Evolutionary conservation across 2,797 vertebrate genomes (phyloP).

Genomic region (Platyrinchus mystaceus): DNA sequence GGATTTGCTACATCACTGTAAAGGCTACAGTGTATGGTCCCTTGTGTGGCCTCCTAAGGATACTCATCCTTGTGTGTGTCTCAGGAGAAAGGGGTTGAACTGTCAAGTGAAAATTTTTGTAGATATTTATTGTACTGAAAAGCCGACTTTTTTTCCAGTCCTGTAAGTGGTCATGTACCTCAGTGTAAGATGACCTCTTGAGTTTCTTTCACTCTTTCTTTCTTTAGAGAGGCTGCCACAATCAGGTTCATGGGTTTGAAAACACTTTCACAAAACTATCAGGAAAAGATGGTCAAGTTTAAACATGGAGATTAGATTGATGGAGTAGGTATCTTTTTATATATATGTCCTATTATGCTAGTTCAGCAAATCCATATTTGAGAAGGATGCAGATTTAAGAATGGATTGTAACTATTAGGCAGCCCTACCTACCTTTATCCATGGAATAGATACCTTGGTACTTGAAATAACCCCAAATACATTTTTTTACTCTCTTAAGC

Average conservation of each 20-base stretch:
- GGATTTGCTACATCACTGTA: neutral
- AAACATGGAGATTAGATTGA: neutral
- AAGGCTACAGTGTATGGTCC: neutral
- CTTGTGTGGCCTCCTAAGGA: neutral
- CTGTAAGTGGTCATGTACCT: neutral
- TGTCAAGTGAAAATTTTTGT: neutral
- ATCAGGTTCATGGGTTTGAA: neutral
- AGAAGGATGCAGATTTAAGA: neutral
- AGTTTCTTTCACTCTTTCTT: neutral
- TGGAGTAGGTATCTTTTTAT: neutral
- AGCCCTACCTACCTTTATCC: neutral
- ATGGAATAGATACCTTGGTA: neutral
- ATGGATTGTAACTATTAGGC: neutral
- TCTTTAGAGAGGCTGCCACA: neutral
- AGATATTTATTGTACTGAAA: neutral
- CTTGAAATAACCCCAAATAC: neutral
- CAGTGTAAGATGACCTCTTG: neutral
- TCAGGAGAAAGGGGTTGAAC: neutral
- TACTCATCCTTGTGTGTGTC: neutral
- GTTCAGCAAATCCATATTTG: neutral
- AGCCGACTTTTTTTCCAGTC: neutral
- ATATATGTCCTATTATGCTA: neutral
- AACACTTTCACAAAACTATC: neutral
- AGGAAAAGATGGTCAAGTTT: neutral
- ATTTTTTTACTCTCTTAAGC: neutral